Conservation (phyloP, 2,113 vertebrate species). For the Tor tambroides region DNA sequence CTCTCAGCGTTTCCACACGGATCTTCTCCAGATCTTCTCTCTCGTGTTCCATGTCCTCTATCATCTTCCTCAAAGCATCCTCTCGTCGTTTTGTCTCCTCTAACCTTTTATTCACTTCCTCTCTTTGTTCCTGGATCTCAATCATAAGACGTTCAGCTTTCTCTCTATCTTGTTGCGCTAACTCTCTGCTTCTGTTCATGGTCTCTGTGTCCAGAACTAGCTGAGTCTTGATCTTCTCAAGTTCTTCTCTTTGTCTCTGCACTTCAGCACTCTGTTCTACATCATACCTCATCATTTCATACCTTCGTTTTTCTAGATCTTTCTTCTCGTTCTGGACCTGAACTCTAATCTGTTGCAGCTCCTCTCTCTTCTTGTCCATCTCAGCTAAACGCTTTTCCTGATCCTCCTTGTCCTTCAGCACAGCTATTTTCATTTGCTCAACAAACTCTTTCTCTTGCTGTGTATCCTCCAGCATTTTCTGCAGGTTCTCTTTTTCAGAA, state of each 20-base stretch:
- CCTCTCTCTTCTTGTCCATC: slow-evolving; percentile 36
- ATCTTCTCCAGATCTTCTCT: slow-evolving; percentile 39
- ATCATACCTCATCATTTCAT: slow-evolving; percentile 44
- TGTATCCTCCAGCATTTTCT: slow-evolving; percentile 45
- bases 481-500: slow-evolving; percentile 57
- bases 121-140: slow-evolving; percentile 60
- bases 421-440: slow-evolving; percentile 32
- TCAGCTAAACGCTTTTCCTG: background rate
- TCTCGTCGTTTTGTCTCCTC: slow-evolving; percentile 48
- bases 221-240: slow-evolving; percentile 49
- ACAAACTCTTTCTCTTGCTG: slow-evolving; percentile 50
- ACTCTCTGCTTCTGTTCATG: slow-evolving; percentile 24
- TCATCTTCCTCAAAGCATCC: slow-evolving; percentile 40
- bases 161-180: slow-evolving; percentile 26
- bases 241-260: slow-evolving; percentile 47
- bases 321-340: slow-evolving; percentile 45
- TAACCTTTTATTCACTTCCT: slow-evolving; percentile 49
- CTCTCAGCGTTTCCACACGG: slow-evolving; percentile 20
- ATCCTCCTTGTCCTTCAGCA: slow-evolving; percentile 34
- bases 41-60: slow-evolving; percentile 44
- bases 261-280: slow-evolving; percentile 20
- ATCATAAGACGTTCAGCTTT: slow-evolving; percentile 53
- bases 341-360: slow-evolving; percentile 33
- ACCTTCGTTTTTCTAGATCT: slow-evolving; percentile 41
- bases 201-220: slow-evolving; percentile 35